Base-by-base conservation (phyloP, 2,888 invertebrate species). In the Cerceris rybyensis region DNA sequence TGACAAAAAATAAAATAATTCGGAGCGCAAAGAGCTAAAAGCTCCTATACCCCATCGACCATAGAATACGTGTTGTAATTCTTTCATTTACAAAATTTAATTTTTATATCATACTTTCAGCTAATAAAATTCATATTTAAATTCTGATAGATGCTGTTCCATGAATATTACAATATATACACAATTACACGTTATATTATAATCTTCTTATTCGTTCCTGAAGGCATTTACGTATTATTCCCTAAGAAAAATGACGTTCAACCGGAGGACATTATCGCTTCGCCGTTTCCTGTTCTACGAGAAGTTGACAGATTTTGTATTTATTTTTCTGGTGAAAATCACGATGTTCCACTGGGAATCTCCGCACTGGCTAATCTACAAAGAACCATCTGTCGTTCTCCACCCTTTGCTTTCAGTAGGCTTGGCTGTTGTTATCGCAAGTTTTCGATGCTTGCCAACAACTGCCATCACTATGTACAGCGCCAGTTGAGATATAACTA, bases 401-500 rank as follows among this genome's bases (percentile, higher is more conserved):
- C 66, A 61, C 63, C 58, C 60, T 76, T 66, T 61, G 46, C 63
- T 9, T 43, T 57, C n/a, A 7, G 75, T 67, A 75, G 75, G 76
- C 28, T 63, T 69, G 65, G 17, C 69, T 63, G 46, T 49, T 55
- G 49, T 77, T 79, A 77, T 79, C 79, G 16, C 50, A 49, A 63
- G 17, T 66, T 72, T n/a, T 64, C 61, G 49, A 63, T 69, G 50
- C 17, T 28, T 11, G 43, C 9, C 46, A 42, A 11, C 17, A 13
- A 50, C 13, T 50, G 42, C 28, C 42, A n/a, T 13, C 13, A 43
- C 13, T 63, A 50, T 50, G 14, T 8, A 39, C 6, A 63, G 28
- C 9, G n/a, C n/a, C 52, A n/a, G 1, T 52, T 52, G 2, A 52
- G 52, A 14, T 52, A 14, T n/a, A n/a, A n/a, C 14, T 11, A 7